Evolutionary conservation across 2,113 vertebrate genomes (phyloP).

Genomic region (Cottus gobio): DNA sequence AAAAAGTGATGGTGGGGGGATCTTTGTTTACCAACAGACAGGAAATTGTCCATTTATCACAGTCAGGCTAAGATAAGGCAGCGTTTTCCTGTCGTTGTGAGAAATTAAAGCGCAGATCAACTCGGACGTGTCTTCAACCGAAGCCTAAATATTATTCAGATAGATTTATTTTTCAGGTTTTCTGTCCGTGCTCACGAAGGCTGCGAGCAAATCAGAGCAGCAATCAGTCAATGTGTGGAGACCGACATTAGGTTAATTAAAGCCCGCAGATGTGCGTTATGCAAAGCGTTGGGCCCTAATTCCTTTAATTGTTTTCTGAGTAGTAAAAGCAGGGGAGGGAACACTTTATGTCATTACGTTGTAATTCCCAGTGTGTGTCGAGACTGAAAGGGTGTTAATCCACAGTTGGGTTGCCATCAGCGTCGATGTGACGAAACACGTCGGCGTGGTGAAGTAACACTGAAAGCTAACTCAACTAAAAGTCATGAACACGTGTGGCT

Average conservation of each 20-base stretch:
- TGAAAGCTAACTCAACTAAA: too few species aligned
- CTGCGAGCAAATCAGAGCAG: slow-evolving; percentile 58
- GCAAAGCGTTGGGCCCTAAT: slow-evolving; percentile 74
- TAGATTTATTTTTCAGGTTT: slow-evolving; percentile 23
- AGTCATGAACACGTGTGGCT: too few species aligned
- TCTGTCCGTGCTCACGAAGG: slow-evolving; percentile 40
- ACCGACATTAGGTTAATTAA: slow-evolving; percentile 77
- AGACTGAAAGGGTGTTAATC: slow-evolving; percentile 66
- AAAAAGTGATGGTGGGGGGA: too few species aligned
- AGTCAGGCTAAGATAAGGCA: background rate
- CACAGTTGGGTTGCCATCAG: slow-evolving; percentile 26
- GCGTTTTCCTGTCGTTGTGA: background rate
- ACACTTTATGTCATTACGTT: slow-evolving; percentile 73
- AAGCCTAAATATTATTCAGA: slow-evolving; percentile 8
- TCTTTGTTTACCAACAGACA: background rate
- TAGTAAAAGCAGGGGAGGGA: slow-evolving; percentile 72
- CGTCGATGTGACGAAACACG: slow-evolving; percentile 6
- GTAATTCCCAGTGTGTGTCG: slow-evolving; percentile 74
- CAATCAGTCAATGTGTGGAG: slow-evolving; percentile 69
- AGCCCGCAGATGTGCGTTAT: slow-evolving; percentile 82
- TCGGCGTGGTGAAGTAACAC: background rate
- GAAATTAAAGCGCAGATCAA: background rate
- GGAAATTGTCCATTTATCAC: background rate
- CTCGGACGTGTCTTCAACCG: slow-evolving; percentile 1
- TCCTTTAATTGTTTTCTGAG: slow-evolving; percentile 76